A percentile compares a stretch with the other conserved stretches of the same genome.
Conservation (phyloP, 2,113 vertebrate genomes). For the Pterophyllum scalare region DNA sequence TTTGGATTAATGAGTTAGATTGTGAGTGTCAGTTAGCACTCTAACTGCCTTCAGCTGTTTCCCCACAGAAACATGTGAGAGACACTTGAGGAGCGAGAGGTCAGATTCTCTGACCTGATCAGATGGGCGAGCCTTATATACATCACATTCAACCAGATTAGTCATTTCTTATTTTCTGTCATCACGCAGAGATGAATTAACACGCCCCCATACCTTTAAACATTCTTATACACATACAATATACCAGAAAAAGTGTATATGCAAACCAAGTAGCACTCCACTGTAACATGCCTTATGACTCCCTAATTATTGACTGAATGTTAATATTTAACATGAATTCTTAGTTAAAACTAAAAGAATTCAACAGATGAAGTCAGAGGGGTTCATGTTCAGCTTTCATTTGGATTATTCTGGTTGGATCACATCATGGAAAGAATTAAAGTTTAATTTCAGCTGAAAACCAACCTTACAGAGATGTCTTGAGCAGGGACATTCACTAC, state of each 20-base stretch:
- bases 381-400: background rate
- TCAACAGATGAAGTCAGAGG: background rate
- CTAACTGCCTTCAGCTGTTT: constrained; percentile 39
- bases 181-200: background rate
- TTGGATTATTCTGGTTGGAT: background rate
- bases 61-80: constrained; percentile 9
- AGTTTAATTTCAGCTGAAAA: constrained; percentile 55
- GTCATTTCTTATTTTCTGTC: constrained; percentile 13
- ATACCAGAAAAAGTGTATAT: background rate
- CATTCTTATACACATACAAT: background rate
- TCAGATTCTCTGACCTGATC: constrained; percentile 11
- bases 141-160: constrained; percentile 5
- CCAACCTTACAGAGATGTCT: constrained; percentile 40
- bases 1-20: constrained; percentile 13
- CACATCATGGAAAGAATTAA: constrained; percentile 27
- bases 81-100: constrained; percentile 52
- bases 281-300: background rate
- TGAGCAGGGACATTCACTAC: constrained; percentile 45
- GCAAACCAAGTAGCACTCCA: background rate
- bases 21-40: constrained; percentile 8
- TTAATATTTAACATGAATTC: background rate
- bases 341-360: background rate
- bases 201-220: background rate
- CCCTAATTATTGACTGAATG: background rate
- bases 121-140: background rate